Evolutionary conservation across 2,888 invertebrate species (phyloP).

Genomic region (Macrosiphum euphorbiae): DNA sequence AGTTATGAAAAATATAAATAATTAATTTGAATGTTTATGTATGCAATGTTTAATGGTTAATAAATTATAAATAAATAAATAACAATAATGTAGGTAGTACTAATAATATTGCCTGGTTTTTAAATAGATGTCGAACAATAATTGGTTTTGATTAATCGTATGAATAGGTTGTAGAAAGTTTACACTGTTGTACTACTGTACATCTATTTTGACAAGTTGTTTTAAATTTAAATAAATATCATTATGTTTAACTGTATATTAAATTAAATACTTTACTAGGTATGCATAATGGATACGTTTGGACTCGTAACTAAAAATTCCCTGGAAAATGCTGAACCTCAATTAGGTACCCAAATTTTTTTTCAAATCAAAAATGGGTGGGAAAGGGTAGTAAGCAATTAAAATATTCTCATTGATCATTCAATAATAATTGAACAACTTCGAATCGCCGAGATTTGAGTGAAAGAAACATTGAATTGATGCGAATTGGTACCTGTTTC

Average conservation of each 20-base stretch:
- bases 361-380: neutral
- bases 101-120: neutral
- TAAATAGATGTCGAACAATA: neutral
- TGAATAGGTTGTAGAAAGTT: neutral
- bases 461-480: neutral
- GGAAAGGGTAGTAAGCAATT: too few species aligned
- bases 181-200: neutral
- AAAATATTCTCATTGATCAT: too few species aligned
- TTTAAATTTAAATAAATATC: neutral
- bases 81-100: neutral
- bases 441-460: neutral
- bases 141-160: neutral
- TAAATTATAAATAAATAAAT: neutral
- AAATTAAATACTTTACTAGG: neutral
- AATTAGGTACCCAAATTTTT: neutral
- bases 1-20: too few species aligned
- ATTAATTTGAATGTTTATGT: too few species aligned
- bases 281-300: neutral
- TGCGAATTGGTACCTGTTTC: neutral
- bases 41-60: too few species aligned
- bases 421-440: neutral
- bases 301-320: neutral
- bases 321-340: neutral
- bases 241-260: neutral
- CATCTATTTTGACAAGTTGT: neutral